phyloP scores from a whole-genome alignment of 2,888 invertebrate species.

The Caenorhabditis angaria region DNA sequence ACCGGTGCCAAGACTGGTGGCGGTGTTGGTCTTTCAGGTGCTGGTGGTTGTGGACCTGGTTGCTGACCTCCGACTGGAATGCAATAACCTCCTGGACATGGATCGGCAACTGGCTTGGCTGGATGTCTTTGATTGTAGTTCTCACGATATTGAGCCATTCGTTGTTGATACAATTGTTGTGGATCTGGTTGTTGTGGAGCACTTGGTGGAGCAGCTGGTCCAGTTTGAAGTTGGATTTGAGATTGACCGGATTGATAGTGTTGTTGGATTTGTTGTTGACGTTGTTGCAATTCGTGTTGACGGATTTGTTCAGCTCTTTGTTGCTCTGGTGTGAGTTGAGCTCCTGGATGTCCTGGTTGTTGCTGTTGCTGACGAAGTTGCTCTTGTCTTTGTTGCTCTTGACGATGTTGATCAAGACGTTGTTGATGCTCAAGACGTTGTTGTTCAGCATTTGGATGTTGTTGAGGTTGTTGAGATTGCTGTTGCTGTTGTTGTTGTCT shows the following conservation, averaged over 20 bases:
- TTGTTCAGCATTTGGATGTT: slow-evolving; percentile 17
- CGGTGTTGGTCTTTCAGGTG: slow-evolving; percentile 48
- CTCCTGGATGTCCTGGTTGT: slow-evolving; percentile 21
- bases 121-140: slow-evolving; percentile 62
- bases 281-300: slow-evolving; percentile 19
- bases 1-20: slow-evolving; percentile 52
- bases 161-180: slow-evolving; percentile 53
- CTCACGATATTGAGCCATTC: slow-evolving; percentile 55
- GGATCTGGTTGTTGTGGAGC: slow-evolving; percentile 36
- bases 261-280: slow-evolving; percentile 23
- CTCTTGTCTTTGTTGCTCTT: neutral
- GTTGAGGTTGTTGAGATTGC: slow-evolving; percentile 22
- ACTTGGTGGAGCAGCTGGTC: slow-evolving; percentile 32
- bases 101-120: slow-evolving; percentile 57
- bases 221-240: slow-evolving; percentile 35
- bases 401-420: too few species aligned
- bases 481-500: slow-evolving; percentile 34
- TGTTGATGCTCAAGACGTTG: slow-evolving; percentile 5
- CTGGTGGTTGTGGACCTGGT: slow-evolving; percentile 49
- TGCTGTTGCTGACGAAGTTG: slow-evolving; percentile 33
- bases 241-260: slow-evolving; percentile 32
- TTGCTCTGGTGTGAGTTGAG: slow-evolving; percentile 19
- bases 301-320: slow-evolving; percentile 24
- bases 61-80: slow-evolving; percentile 36
- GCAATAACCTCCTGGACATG: slow-evolving; percentile 60